Conservation (phyloP, 1,140 invertebrate species). For the Parapsyche elsis region DNA sequence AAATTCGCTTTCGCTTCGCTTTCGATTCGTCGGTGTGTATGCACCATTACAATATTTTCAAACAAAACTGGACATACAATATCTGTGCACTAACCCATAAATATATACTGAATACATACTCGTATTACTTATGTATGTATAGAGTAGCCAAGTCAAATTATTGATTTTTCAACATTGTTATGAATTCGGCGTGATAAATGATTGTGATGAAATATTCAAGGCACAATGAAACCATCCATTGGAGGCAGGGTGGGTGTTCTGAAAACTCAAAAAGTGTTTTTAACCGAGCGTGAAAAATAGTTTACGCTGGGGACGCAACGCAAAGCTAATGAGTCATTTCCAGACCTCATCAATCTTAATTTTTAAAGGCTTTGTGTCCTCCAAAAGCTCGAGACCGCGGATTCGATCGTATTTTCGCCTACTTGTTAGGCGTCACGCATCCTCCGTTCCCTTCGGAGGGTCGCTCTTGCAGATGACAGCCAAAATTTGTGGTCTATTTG, state of each 20-base stretch:
- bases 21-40: no score
- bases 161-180: no score
- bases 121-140: no score
- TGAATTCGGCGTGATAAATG: no score
- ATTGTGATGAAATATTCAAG: not conserved
- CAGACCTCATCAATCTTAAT: constrained; percentile 53
- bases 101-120: no score
- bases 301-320: constrained; percentile 19
- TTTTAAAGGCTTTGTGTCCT: constrained; percentile 51
- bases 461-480: constrained; percentile 53
- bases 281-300: constrained; percentile 36
- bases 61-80: no score
- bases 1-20: no score
- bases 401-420: constrained; percentile 2
- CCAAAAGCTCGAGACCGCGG: not conserved
- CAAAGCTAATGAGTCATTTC: constrained; percentile 46
- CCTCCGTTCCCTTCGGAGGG: constrained; percentile 10
- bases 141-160: no score
- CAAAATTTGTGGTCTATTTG: constrained; percentile 54
- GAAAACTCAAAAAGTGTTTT: constrained; percentile 35
- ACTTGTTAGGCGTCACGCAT: constrained; percentile 34
- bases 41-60: no score
- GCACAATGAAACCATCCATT: not conserved
- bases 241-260: not conserved
- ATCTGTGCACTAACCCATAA: no score